These are phyloP conservation scores for Andrena chrysosceles DNA, from an alignment of 2,888 invertebrate genomes.

Conservation along the genomic window DNA sequence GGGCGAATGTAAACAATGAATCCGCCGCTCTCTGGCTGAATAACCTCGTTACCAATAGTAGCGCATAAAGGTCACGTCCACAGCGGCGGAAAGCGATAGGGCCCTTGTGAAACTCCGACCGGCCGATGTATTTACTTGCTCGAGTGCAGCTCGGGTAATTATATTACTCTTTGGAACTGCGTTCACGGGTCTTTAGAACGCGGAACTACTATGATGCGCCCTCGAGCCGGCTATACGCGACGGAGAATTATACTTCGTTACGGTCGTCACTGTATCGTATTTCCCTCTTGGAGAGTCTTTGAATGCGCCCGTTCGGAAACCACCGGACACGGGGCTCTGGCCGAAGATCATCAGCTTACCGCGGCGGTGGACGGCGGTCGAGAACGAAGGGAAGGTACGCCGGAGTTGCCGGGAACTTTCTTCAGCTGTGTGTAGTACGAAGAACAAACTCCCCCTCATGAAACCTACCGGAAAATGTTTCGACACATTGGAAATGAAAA, in stretches of 20 bases:
- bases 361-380: not conserved
- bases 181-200: slow-evolving; percentile 56
- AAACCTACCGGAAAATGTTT: slow-evolving; percentile 41
- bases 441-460: slow-evolving; percentile 31
- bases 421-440: not conserved
- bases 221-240: slow-evolving; percentile 1
- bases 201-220: slow-evolving; percentile 41
- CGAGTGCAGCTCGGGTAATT: slow-evolving; percentile 69
- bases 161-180: slow-evolving; percentile 70
- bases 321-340: slow-evolving; percentile 19
- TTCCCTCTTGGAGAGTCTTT: slow-evolving; percentile 37
- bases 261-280: slow-evolving; percentile 52
- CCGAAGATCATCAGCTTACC: slow-evolving; percentile 42
- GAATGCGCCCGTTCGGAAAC: slow-evolving; percentile 33
- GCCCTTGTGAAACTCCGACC: slow-evolving; percentile 37
- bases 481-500: slow-evolving; percentile 47
- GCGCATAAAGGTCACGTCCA: slow-evolving; percentile 63
- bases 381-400: not conserved
- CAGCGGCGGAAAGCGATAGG: slow-evolving; percentile 48
- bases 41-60: slow-evolving; percentile 64
- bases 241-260: slow-evolving; percentile 66
- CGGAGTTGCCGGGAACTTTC: slow-evolving; percentile 41
- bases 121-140: slow-evolving; percentile 60
- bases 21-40: slow-evolving; percentile 46
- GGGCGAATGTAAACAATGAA: slow-evolving; percentile 62